Base-by-base conservation (phyloP, 2,797 vertebrate genomes). In the Poeciliopsis gracilis region DNA sequence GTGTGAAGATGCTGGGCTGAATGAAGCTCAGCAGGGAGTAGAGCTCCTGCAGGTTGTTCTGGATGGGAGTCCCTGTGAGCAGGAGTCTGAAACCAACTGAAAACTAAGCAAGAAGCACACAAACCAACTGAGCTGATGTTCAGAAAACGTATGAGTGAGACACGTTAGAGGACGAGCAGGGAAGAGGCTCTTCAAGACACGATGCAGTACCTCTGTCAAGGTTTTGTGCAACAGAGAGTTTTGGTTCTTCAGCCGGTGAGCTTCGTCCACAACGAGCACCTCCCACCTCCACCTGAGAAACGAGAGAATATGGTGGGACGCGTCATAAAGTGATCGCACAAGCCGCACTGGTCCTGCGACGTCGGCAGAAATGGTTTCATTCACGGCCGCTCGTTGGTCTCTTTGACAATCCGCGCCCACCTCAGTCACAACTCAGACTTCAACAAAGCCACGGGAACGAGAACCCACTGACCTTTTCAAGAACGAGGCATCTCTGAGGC, bases 191-290 rank as follows among this genome's bases (percentile, higher is more conserved):
- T 43, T 73, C 16, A 15, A 46, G 75, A 4, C 2, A 63, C 33
- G 5, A 47, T 25, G 72, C 11, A 5, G 28, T 94, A 99, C 98
- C 97, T 96, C 89, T n/a, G 91, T 96, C 78, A 99, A 95, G 0
- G 93, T 94, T 91, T 94, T 95, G 89, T 97, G 93, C 81, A 99
- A 91, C 43, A 97, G 76, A 13, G 97, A 98, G 53, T 92, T 95
- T 82, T 96, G 96, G 82, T 98, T 98, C 94, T 99, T 99, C 88
- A 99, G 88, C 78, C 97, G 95, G 87, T 99, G 98, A 87, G 97
- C 97, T 93, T 99, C 98, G 47, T 99, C 98, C 45, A 99, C 97
- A 69, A 98, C 95, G 75, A 99, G 93, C 36, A 95, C 90, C 72
- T 90, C 88, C 96, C 96, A 97, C 25, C 86, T 93, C 92, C 93